Percentiles rank a stretch among this genome's conserved stretches.
These are phyloP conservation scores for Corythoichthys haematopterus DNA, from an alignment of 2,113 vertebrate species.

Conservation along the genomic window DNA sequence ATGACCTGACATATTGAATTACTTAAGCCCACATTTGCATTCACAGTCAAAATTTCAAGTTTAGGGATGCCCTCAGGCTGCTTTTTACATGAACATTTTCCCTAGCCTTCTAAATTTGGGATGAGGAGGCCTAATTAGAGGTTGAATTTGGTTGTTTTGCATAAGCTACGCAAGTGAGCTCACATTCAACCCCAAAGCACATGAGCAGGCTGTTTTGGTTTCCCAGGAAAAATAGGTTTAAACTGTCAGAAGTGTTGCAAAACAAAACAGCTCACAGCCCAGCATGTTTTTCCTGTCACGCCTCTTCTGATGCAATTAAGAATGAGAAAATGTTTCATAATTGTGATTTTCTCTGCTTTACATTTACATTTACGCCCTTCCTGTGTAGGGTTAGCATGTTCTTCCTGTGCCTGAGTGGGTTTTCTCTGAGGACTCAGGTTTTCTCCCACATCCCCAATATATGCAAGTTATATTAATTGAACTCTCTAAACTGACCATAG, in stretches of 20 bases:
- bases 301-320: conserved; percentile 29
- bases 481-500: too few species aligned
- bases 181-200: conserved; percentile 44
- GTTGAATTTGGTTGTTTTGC: conserved; percentile 47
- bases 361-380: not conserved
- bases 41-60: conserved; percentile 46
- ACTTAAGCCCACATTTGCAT: conserved; percentile 57
- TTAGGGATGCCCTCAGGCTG: conserved; percentile 49
- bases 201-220: conserved; percentile 39
- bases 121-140: conserved; percentile 56
- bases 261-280: conserved; percentile 29
- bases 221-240: conserved; percentile 45
- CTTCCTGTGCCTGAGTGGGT: too few species aligned
- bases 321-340: not conserved
- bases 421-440: too few species aligned
- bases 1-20: conserved; percentile 39
- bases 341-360: not conserved
- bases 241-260: conserved; percentile 36
- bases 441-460: too few species aligned
- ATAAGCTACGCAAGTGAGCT: conserved; percentile 40
- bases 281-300: conserved; percentile 21
- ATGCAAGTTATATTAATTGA: too few species aligned
- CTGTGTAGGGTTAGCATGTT: too few species aligned
- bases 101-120: conserved; percentile 53
- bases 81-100: conserved; percentile 34